Percentiles rank a stretch among this genome's conserved stretches.
Evolutionary conservation across 1,140 invertebrate genomes (phyloP).

Genomic region (Reticulitermes speratus): DNA sequence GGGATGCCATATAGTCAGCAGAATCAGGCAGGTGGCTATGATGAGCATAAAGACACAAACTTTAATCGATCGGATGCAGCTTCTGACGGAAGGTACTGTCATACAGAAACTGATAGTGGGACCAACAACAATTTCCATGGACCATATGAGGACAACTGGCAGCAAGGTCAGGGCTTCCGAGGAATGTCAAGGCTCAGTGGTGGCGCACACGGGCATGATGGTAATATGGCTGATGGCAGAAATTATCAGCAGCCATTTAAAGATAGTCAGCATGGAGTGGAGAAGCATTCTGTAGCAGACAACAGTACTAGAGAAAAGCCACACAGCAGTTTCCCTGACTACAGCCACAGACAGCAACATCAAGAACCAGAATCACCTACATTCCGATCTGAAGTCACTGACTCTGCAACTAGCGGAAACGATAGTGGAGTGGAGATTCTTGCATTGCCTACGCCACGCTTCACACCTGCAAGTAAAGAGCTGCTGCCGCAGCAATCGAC

Average conservation of each 20-base stretch:
- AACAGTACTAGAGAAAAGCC: background rate
- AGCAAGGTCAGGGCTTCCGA: background rate
- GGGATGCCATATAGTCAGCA: background rate
- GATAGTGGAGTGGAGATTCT: background rate
- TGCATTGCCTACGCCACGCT: background rate
- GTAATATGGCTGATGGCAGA: background rate
- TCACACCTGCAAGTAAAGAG: background rate
- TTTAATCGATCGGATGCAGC: background rate
- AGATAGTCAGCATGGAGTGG: background rate
- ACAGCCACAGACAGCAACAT: background rate
- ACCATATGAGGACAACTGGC: constrained; percentile 8
- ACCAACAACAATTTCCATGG: background rate
- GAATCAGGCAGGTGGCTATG: background rate
- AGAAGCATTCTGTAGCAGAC: background rate
- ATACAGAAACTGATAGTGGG: background rate
- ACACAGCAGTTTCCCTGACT: background rate
- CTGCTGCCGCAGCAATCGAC: background rate
- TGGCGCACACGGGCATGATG: background rate
- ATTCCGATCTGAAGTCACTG: background rate
- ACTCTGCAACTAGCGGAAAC: background rate
- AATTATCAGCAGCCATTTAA: background rate
- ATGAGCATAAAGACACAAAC: background rate
- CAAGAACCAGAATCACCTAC: constrained; percentile 1
- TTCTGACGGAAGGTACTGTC: background rate
- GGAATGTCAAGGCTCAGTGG: background rate